Evolutionary conservation across 2,113 vertebrate species (phyloP).

Genomic region (Cacatua alba): DNA sequence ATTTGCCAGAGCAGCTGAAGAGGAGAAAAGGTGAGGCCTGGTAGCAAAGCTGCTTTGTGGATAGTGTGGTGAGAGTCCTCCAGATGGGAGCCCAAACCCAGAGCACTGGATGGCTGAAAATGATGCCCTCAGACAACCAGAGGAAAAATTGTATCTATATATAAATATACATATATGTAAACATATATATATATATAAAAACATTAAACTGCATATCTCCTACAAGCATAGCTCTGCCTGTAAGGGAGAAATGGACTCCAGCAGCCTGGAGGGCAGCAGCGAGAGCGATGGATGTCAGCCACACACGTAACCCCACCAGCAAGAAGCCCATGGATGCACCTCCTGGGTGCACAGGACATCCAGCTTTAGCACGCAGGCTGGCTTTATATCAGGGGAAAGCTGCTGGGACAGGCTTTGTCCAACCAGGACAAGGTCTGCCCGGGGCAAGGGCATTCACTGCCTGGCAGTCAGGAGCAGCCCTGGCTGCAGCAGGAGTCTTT

Average conservation of each 20-base stretch:
- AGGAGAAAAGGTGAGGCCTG: background rate
- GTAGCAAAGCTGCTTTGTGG: background rate
- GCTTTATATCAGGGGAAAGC: background rate
- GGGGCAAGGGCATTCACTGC: background rate
- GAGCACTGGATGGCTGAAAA: background rate
- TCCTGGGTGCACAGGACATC: background rate
- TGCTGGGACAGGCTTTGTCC: background rate
- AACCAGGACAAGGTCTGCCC: background rate
- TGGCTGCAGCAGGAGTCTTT: background rate
- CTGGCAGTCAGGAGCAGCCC: background rate
- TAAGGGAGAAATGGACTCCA: background rate
- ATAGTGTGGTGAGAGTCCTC: background rate
- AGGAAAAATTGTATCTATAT: background rate
- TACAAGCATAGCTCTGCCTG: background rate
- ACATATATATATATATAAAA: background rate
- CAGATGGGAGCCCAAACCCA: accelerated
- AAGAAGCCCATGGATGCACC: background rate
- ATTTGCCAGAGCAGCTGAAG: background rate
- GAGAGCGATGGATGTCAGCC: background rate
- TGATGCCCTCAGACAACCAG: background rate
- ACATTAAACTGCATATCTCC: background rate
- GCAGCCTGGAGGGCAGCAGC: background rate
- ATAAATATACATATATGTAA: background rate
- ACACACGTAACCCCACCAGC: accelerated
- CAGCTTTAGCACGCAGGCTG: background rate